These are phyloP conservation scores for Verasper variegatus DNA, from an alignment of 2,113 vertebrate genomes.

Conservation along the genomic window DNA sequence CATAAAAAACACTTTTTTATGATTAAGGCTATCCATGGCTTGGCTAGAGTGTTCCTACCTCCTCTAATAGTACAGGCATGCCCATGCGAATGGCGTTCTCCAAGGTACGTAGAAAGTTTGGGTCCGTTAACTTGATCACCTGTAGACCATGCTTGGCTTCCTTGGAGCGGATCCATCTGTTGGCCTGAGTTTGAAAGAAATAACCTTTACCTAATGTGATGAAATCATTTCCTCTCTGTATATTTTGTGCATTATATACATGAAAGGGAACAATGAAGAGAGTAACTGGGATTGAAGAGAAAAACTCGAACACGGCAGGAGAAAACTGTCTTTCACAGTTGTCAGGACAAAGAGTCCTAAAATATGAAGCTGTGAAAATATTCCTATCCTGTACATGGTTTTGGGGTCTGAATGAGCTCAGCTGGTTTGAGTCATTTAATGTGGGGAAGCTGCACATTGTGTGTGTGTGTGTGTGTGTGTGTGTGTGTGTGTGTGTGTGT, in stretches of 20 bases:
- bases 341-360: background rate
- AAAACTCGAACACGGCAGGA: background rate
- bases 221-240: background rate
- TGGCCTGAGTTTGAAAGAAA: constrained; percentile 77
- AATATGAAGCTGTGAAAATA: constrained; percentile 5
- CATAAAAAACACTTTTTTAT: background rate
- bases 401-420: constrained; percentile 1
- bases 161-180: constrained; percentile 88
- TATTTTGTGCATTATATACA: background rate
- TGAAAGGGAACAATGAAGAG: background rate
- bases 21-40: background rate
- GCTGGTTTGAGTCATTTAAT: background rate
- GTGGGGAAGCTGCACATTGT: background rate
- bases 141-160: constrained; percentile 85
- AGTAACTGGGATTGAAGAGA: background rate
- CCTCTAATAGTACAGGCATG: constrained; percentile 86
- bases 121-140: constrained; percentile 87
- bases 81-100: constrained; percentile 88
- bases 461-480: background rate
- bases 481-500: background rate
- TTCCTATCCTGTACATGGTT: background rate
- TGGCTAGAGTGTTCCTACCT: constrained; percentile 64
- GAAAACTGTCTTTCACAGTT: background rate
- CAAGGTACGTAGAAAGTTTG: constrained; percentile 83
- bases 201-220: background rate